Evolutionary conservation across 2,113 vertebrate genomes (phyloP), one percentile per base, ranked within the genome.

Genomic region (Thryonomys swinderianus): DNA sequence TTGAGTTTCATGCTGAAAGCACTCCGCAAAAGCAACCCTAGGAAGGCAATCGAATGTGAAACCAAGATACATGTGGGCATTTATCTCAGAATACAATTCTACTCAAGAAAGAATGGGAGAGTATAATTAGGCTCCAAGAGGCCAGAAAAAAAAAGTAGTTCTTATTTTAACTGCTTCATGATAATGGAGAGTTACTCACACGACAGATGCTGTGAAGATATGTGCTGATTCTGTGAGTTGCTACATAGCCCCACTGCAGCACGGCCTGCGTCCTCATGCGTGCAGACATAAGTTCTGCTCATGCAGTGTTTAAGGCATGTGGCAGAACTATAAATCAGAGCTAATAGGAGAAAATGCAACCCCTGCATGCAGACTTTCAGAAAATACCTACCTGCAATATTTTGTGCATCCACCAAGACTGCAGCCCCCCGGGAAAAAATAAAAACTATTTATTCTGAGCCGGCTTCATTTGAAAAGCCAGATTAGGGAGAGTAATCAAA

Each of bases 401-500:
- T 98, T 79, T 62, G n/a, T 96, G 95, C 95, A 82, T 55, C 53
- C 42, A 76, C 42, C 73, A 76, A 79, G 62, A 62, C 32, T 30
- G 16, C 53, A 71, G 48, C 13, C 8, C 27, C 27, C 14, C 81
- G 7, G 12, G 8, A 42, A 32, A 25, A 57, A 71, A 82, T 88
- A 25, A 74, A 82, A 90, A 25, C 27, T 81, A 51, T 96, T 96
- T 97, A 93, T 96, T 78, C 95, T 95, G 91, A 37, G 78, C 64
- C 2, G 37, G 84, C 71, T 94, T 74, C 93, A 21, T 95, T 96
- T 94, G 88, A 92, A 96, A 96, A 93, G 92, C 96, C 3, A 12
- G 91, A 98, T 98, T 97, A 98, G 96, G 85, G 93, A 97, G 92
- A 95, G 96, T 97, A 98, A 98, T 98, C 98, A 98, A 98, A 93